Base-by-base conservation (phyloP, 1,140 invertebrate genomes). In the Yoshiicerus persimilis region DNA sequence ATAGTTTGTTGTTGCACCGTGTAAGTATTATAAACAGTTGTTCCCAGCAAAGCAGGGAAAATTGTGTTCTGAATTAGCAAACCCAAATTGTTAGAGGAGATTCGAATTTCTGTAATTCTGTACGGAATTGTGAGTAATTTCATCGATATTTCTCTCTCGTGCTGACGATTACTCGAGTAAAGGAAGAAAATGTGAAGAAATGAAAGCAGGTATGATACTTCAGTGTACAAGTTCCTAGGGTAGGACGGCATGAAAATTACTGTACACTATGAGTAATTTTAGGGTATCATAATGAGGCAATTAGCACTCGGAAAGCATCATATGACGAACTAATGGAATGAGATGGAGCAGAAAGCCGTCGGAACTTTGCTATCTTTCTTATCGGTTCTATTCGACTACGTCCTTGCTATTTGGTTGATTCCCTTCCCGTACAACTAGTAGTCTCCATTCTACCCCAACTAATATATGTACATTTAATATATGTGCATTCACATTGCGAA, bases 231-330 rank as follows among this genome's bases (percentile, higher is more conserved):
- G n/a, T 10, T n/a, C 6, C 47, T 25, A 62, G 25, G 62, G 80
- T 64, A 34, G 16, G 80, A 66, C 16, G 47, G 83, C 34, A 88
- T 34, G 75, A 80, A 80, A 30, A 80, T 80, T 80, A 80, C 20
- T 36, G 75, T 36, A 80, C 75, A 80, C 75, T 80, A 80, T 80
- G 75, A 80, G 75, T 80, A 80, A 80, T 80, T 32, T 80, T 80
- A 38, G 80, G 84, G 84, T 87, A 80, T 89, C 83, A 89, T 89
- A 90, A 90, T 90, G 86, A 90, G 89, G 89, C 89, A 90, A 90
- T 90, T 90, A 90, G 87, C 89, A 88, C 89, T 89, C 89, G 36
- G 70, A 62, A 88, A 87, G 86, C 80, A 87, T 89, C 87, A 86
- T 80, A 86, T 87, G 83, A 86, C 83, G 62, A 88, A 56, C 87